Percentiles rank a stretch among this genome's conserved stretches.
Conservation (phyloP, 2,888 invertebrate genomes). For the Leptinotarsa haldemani region DNA sequence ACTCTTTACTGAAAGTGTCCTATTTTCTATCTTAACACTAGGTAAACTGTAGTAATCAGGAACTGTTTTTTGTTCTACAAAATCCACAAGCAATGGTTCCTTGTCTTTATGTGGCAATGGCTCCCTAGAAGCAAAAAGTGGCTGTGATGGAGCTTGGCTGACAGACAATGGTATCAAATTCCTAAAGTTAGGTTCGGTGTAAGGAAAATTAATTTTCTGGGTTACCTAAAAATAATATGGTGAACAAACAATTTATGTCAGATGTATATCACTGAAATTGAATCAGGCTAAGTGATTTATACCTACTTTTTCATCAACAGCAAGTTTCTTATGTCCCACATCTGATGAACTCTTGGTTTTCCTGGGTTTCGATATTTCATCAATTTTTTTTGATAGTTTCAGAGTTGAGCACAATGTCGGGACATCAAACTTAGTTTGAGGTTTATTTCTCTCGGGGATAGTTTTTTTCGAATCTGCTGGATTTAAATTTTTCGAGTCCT, state of each 20-base stretch:
- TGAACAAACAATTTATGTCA: background rate
- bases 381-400: slow-evolving; percentile 51
- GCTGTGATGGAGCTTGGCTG: slow-evolving; percentile 39
- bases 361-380: slow-evolving; percentile 48
- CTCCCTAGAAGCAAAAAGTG: slow-evolving; percentile 39
- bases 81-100: slow-evolving; percentile 51
- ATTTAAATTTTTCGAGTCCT: background rate
- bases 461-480: background rate
- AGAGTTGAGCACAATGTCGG: slow-evolving; percentile 52
- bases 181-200: slow-evolving; percentile 53
- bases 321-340: slow-evolving; percentile 46
- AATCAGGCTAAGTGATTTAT: background rate
- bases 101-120: slow-evolving; percentile 50
- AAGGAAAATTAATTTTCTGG: slow-evolving; percentile 55
- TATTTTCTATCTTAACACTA: slow-evolving; percentile 39
- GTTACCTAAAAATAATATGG: slow-evolving; percentile 49
- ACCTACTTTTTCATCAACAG: slow-evolving; percentile 54
- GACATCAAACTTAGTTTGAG: slow-evolving; percentile 39
- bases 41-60: slow-evolving; percentile 45
- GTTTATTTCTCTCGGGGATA: slow-evolving; percentile 15
- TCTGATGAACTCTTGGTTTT: slow-evolving; percentile 50
- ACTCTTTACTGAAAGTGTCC: slow-evolving; percentile 25
- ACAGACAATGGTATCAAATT: slow-evolving; percentile 54
- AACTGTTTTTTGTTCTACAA: slow-evolving; percentile 40
- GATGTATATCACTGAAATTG: background rate